A percentile compares a stretch with the other conserved stretches of the same genome.
Conservation (phyloP, 2,113 vertebrate species). For the Melanerpes formicivorus region DNA sequence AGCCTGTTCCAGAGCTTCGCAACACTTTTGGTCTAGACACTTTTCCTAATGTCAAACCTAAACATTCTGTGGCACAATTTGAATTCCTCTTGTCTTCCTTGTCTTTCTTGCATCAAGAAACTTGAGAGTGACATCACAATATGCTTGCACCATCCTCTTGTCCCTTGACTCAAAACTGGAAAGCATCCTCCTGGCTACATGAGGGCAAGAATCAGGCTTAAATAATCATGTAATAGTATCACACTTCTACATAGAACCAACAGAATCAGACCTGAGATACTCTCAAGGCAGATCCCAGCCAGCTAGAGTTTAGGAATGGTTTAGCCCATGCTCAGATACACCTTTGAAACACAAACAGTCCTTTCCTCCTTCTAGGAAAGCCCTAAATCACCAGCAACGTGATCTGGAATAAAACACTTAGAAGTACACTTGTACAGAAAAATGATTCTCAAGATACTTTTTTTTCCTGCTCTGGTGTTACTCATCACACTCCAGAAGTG, state of each 20-base stretch:
- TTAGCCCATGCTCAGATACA: neutral
- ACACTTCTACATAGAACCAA: neutral
- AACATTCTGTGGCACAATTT: too few relatives aligned
- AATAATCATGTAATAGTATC: fast-evolving
- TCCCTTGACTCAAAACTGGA: neutral
- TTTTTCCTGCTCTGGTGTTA: neutral
- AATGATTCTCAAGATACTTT: neutral
- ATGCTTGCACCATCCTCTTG: neutral
- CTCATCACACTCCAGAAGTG: neutral
- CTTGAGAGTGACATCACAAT: too few relatives aligned
- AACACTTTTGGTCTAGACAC: too few relatives aligned
- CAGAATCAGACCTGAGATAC: neutral
- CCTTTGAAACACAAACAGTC: neutral
- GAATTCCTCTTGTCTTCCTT: too few relatives aligned
- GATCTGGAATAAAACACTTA: constrained; percentile 2
- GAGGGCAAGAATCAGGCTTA: neutral
- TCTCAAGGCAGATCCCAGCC: neutral
- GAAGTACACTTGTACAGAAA: neutral
- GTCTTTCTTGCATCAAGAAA: too few relatives aligned
- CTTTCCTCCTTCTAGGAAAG: constrained; percentile 1
- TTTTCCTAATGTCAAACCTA: too few relatives aligned
- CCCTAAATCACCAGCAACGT: neutral
- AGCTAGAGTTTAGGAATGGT: neutral
- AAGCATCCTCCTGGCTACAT: neutral
- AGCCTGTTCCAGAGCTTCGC: too few relatives aligned